Percentiles rank a stretch among this genome's conserved stretches.
Conservation (phyloP, 2,113 vertebrate genomes). For the Hippocampus comes region DNA sequence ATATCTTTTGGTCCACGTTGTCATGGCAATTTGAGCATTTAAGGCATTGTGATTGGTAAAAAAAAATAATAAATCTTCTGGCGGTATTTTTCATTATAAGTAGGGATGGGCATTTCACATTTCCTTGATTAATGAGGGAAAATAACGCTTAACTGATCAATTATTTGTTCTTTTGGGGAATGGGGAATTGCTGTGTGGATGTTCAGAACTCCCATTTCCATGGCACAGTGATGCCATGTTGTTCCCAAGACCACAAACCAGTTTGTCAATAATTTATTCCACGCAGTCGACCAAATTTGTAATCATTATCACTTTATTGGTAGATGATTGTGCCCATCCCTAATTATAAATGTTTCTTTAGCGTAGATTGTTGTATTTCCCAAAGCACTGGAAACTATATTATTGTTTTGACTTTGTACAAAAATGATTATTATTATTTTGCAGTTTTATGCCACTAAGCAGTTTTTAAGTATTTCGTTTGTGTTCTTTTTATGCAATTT, state of each 20-base stretch:
- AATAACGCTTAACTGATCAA: background rate
- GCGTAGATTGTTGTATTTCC: conserved; percentile 58
- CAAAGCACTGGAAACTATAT: conserved; percentile 75
- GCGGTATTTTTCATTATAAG: conserved; percentile 28
- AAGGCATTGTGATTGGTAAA: conserved; percentile 32
- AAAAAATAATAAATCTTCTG: conserved; percentile 33
- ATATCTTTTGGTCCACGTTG: conserved; percentile 11
- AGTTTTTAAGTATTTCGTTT: conserved; percentile 74
- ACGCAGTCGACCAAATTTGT: background rate
- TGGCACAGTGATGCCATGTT: background rate
- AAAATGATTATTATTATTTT: conserved; percentile 68
- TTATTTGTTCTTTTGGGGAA: background rate
- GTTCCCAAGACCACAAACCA: background rate
- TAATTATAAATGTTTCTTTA: conserved; percentile 51
- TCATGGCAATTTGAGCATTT: conserved; percentile 37
- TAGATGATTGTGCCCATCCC: background rate
- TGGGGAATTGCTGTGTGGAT: background rate
- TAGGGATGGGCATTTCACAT: background rate
- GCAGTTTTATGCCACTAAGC: conserved; percentile 69
- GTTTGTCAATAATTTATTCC: background rate
- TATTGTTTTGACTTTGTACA: conserved; percentile 73
- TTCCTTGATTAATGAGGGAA: background rate
- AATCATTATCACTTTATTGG: too few species aligned
- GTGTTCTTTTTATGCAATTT: conserved; percentile 61
- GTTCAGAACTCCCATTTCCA: background rate